Base-by-base conservation (phyloP, 2,797 vertebrate species). In the Pogonophryne albipinna region DNA sequence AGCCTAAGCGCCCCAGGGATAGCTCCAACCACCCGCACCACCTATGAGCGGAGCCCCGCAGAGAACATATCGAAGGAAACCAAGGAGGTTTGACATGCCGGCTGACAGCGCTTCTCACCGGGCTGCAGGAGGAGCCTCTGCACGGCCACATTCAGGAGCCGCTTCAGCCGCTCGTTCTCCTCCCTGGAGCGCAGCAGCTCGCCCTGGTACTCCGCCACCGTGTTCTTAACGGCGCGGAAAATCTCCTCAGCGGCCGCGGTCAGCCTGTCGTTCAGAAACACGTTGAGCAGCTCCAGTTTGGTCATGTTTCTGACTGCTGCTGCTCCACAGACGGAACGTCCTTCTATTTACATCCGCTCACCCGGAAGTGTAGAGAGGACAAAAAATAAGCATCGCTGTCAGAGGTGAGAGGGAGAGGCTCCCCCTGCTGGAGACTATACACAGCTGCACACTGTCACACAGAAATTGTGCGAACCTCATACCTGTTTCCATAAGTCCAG, bases 201-300 rank as follows among this genome's bases (percentile, higher is more conserved):
- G 31, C 78, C 74, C 85, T 94, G 91, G 16, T 92, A 92, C 20
- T 91, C 91, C 45, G 12, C 47, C 74, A 93, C 85, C 9, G 92
- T 89, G 41, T 87, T 87, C 15, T 89, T 91, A 0, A 94, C 84
- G 44, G 93, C 92, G 46, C 85, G 79, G 31, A 94, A 87, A 1
- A 94, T 92, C 73, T 94, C 93, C 10, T 90, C 77, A 0, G 90
- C 93, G 57, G 87, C 92, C n/a, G 92, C 91, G 0, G 90, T 88
- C 58, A 94, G 80, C 70, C 91, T 80, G 71, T 93, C 92, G 78
- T 87, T 93, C 6, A 94, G 74, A 44, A 93, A 93, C 50, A 85
- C 88, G 74, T 85, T 91, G 1, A 94, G 10, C 50, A 90, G 79
- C 76, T 94, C 92, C 75, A 94, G 82, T 47, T 87, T 89, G 73